Evolutionary conservation across 2,797 vertebrate species (phyloP), one percentile per base, ranked within the genome.

Genomic region (Phoebastria nigripes): DNA sequence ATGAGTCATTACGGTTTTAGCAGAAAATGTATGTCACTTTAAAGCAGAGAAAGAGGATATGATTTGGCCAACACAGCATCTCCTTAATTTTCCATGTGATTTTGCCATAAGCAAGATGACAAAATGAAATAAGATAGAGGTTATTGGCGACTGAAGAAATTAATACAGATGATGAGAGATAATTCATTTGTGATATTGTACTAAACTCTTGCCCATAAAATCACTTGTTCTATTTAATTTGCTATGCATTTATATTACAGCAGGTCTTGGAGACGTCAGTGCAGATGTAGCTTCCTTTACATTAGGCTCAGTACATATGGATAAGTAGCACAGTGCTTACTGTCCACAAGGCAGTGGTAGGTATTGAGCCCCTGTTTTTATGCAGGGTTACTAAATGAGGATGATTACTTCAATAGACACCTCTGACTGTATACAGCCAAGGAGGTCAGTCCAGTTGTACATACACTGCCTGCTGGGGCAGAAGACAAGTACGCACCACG

Each of bases 21-120:
- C 28, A 82, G 61, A 89, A 94, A 95, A 76, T 59, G 0, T 54
- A 29, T 47, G n/a, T 52, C 59, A 29, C n/a, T 87, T 92, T 42
- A 87, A 90, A 82, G 39, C 62, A 73, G 63, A 59, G 56, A 92
- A 47, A 65, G 29, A 76, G 14, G 9, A n/a, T 37, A 15, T 25
- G 8, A 62, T 82, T 73, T 72, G 6, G 11, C 19, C 56, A 62
- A 35, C 15, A 35, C 4, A 51, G 9, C 0, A 0, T 16, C 2
- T 65, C 21, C 16, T 62, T 54, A 35, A 56, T 72, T 79, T 95
- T 79, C 54, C 12, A 13, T 52, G 20, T 59, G 44, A 77, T 77
- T 92, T 92, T 82, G 2, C 52, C 41, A 28, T 42, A 85, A 85
- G 21, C 39, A 72, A 83, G 44, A 72, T 67, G n/a, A 65, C 5